These are phyloP conservation scores for Caenorhabditis inopinata DNA, from an alignment of 1,140 invertebrate genomes.

Conservation along the genomic window DNA sequence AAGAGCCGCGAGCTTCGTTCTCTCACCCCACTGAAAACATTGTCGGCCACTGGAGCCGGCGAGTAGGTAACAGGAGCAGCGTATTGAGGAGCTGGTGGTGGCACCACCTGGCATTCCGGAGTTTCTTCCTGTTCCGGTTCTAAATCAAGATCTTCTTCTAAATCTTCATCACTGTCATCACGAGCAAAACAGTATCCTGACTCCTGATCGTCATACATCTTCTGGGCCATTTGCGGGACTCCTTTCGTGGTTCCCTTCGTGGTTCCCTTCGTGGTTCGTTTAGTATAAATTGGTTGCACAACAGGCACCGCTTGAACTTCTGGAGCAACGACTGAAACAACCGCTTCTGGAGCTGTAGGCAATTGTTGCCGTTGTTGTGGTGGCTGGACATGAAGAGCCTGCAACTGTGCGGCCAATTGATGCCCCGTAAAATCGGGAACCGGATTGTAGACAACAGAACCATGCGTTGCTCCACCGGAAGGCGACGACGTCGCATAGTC, in stretches of 20 bases:
- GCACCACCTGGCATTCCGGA: neutral
- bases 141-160: neutral
- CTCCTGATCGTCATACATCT: slow-evolving; percentile 3
- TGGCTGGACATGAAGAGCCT: neutral
- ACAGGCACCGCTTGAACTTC: too few relatives aligned
- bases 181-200: slow-evolving; percentile 1
- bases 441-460: too few relatives aligned
- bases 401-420: neutral
- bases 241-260: too few relatives aligned
- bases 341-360: neutral
- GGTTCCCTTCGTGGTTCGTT: too few relatives aligned
- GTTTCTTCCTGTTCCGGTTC: neutral
- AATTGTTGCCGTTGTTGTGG: too few relatives aligned
- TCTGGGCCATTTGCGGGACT: neutral
- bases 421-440: neutral
- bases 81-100: neutral
- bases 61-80: too few relatives aligned
- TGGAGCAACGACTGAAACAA: too few relatives aligned
- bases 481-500: neutral
- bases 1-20: too few relatives aligned
- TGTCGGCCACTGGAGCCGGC: neutral
- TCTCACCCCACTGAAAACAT: too few relatives aligned
- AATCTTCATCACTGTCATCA: neutral
- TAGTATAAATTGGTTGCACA: neutral
- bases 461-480: neutral